Conservation (phyloP, 2,888 invertebrate genomes). For the Andricus quercusramuli region DNA sequence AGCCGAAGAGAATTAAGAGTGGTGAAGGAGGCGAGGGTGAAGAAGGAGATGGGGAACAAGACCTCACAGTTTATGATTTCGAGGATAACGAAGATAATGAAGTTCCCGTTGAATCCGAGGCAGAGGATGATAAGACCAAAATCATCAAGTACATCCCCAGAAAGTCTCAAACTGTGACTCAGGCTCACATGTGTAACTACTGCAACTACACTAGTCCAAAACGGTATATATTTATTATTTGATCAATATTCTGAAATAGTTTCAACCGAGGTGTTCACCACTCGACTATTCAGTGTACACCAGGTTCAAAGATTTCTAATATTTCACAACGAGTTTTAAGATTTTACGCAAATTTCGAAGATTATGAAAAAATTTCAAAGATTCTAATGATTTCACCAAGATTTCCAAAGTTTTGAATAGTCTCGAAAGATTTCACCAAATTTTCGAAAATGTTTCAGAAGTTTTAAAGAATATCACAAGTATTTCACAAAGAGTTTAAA, state of each 20-base stretch:
- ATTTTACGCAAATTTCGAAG: no score
- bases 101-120: slow-evolving; percentile 81
- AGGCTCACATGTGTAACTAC: slow-evolving; percentile 91
- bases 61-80: slow-evolving; percentile 76
- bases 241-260: slow-evolving; percentile 16
- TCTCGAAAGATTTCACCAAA: no score
- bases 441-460: no score
- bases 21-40: slow-evolving; percentile 78
- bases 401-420: no score
- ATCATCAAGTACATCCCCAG: slow-evolving; percentile 83
- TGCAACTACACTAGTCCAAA: slow-evolving; percentile 96
- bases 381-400: no score
- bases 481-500: no score
- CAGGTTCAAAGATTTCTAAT: no score
- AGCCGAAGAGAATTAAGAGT: slow-evolving; percentile 79
- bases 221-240: slow-evolving; percentile 78
- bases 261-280: background rate
- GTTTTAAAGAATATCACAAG: no score
- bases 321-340: no score
- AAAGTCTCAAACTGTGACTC: slow-evolving; percentile 83
- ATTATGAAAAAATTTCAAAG: no score
- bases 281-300: no score
- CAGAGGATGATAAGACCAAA: slow-evolving; percentile 84
- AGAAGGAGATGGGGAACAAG: slow-evolving; percentile 79
- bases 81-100: slow-evolving; percentile 78